Percentiles rank a stretch among this genome's conserved stretches.
These are phyloP conservation scores for Seira sanloemensis DNA, from an alignment of 2,888 invertebrate genomes.

Conservation along the genomic window DNA sequence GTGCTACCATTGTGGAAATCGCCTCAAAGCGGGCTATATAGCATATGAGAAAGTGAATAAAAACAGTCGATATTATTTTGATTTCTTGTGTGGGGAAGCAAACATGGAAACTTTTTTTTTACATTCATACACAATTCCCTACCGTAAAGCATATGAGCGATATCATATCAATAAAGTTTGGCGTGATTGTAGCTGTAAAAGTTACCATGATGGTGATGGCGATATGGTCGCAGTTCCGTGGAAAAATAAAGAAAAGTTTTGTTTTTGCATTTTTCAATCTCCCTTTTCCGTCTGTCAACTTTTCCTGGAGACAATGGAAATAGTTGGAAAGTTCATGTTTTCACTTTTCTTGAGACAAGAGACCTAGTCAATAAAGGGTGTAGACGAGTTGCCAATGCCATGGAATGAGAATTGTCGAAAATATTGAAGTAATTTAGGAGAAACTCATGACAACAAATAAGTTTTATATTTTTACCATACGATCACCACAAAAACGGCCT, in stretches of 20 bases:
- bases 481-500: too few relatives aligned
- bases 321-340: slow-evolving; percentile 22
- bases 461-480: too few relatives aligned
- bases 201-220: background rate
- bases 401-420: too few relatives aligned
- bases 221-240: background rate
- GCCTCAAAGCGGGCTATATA: too few relatives aligned
- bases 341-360: background rate
- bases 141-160: too few relatives aligned
- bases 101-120: slow-evolving; percentile 46
- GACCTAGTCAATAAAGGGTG: background rate
- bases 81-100: slow-evolving; percentile 16
- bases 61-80: background rate
- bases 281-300: slow-evolving; percentile 27
- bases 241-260: slow-evolving; percentile 37
- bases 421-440: too few relatives aligned
- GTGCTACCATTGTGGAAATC: slow-evolving; percentile 20
- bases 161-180: background rate
- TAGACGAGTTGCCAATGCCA: background rate
- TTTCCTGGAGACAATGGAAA: background rate
- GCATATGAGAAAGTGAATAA: background rate
- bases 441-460: too few relatives aligned
- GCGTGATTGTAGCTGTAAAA: slow-evolving; percentile 8
- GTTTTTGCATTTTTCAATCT: slow-evolving; percentile 41
- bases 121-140: slow-evolving; percentile 51